A percentile compares a stretch with the other conserved stretches of the same genome.
These are phyloP conservation scores for Agriopis leucophaearia DNA, from an alignment of 2,888 invertebrate species.

Conservation along the genomic window DNA sequence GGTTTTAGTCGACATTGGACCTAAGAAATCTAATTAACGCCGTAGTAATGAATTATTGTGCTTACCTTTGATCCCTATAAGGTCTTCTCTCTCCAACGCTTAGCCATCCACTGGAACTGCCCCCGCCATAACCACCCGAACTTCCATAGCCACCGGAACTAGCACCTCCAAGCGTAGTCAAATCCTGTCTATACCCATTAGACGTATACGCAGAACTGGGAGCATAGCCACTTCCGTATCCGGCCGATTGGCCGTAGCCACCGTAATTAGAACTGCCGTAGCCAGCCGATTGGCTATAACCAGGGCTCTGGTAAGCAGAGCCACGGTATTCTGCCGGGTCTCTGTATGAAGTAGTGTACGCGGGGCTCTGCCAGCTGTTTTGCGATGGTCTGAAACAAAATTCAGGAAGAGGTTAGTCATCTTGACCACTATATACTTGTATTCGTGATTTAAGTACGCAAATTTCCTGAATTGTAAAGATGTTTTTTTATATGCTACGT, in stretches of 20 bases:
- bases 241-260: conserved; percentile 34
- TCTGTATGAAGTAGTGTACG: conserved; percentile 50
- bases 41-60: background rate
- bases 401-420: background rate
- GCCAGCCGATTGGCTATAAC: conserved; percentile 46
- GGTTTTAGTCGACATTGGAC: too few relatives aligned
- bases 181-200: conserved; percentile 51
- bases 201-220: conserved; percentile 28
- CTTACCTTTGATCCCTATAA: conserved; percentile 79
- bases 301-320: conserved; percentile 40
- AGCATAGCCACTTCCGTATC: conserved; percentile 36
- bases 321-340: conserved; percentile 40
- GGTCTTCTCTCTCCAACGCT: conserved; percentile 76
- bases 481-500: too few relatives aligned
- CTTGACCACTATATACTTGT: background rate
- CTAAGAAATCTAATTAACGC: too few relatives aligned
- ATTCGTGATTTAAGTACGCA: background rate
- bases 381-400: conserved; percentile 66
- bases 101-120: conserved; percentile 72
- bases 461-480: too few relatives aligned
- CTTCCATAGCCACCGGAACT: conserved; percentile 18
- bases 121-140: conserved; percentile 47
- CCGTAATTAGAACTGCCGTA: conserved; percentile 39
- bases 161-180: conserved; percentile 34
- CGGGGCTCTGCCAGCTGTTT: conserved; percentile 67